These are phyloP conservation scores for Arctopsyche grandis DNA, from an alignment of 1,140 invertebrate species.

Conservation along the genomic window DNA sequence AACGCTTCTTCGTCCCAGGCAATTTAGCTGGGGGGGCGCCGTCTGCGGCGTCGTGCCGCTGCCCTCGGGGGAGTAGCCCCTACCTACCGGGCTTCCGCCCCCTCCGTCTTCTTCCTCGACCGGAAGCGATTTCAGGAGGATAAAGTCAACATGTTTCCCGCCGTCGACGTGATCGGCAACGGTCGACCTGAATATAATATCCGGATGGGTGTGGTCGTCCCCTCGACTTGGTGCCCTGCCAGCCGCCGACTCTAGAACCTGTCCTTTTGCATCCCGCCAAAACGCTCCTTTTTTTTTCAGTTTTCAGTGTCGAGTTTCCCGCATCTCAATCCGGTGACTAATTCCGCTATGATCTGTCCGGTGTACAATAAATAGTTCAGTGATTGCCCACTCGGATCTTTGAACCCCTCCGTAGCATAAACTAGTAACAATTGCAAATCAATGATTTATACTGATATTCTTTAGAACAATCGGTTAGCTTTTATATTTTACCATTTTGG, in stretches of 20 bases:
- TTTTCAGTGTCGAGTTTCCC: background rate
- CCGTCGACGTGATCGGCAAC: constrained; percentile 36
- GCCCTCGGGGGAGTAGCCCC: constrained; percentile 6
- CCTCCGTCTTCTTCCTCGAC: background rate
- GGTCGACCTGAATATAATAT: constrained; percentile 46
- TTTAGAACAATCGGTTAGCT: too few relatives aligned
- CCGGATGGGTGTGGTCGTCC: constrained; percentile 25
- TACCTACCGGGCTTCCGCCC: background rate
- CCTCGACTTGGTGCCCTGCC: constrained; percentile 2
- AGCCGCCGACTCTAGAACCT: background rate
- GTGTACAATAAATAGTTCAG: too few relatives aligned
- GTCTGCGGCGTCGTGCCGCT: background rate
- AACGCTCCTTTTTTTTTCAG: background rate
- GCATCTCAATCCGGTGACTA: too few relatives aligned
- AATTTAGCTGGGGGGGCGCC: constrained; percentile 17
- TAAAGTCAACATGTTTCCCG: constrained; percentile 48
- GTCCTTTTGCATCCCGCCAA: background rate
- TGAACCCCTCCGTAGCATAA: too few relatives aligned
- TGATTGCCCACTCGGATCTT: too few relatives aligned
- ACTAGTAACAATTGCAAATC: too few relatives aligned
- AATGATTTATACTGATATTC: too few relatives aligned
- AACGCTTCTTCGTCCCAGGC: background rate
- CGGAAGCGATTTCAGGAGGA: constrained; percentile 40
- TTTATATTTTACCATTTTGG: too few relatives aligned
- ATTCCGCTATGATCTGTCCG: too few relatives aligned